Evolutionary conservation across 2,888 invertebrate genomes (phyloP).

Genomic region (Argynnis bischoffii): DNA sequence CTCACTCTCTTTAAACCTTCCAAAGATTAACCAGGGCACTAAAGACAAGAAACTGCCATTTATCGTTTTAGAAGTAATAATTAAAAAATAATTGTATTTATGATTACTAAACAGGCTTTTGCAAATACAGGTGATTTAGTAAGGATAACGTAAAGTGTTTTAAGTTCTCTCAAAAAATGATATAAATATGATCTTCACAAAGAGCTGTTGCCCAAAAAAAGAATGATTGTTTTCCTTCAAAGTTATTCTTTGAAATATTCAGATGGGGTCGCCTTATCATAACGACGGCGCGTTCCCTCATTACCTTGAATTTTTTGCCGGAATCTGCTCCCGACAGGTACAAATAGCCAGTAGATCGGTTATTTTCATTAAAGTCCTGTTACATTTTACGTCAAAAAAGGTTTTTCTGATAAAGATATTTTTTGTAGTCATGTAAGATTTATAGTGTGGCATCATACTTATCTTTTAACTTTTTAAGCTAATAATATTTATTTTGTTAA

Average conservation of each 20-base stretch:
- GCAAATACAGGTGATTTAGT: not conserved
- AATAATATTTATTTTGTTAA: too few species aligned
- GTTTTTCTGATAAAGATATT: not conserved
- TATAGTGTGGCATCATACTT: not conserved
- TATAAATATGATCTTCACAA: not conserved
- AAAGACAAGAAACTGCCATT: too few species aligned
- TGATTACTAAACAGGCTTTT: not conserved
- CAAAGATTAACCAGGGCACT: too few species aligned
- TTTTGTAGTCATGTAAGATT: not conserved
- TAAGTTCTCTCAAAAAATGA: not conserved
- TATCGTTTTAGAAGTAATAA: too few species aligned
- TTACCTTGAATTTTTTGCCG: constrained; percentile 33
- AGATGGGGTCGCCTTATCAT: constrained; percentile 25
- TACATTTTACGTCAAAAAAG: not conserved
- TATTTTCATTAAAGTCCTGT: constrained; percentile 3
- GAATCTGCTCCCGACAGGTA: constrained; percentile 29
- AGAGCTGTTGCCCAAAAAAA: constrained; percentile 9
- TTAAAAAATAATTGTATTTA: too few species aligned
- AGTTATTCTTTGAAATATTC: constrained; percentile 19
- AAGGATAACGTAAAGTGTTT: not conserved
- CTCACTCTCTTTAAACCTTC: too few species aligned
- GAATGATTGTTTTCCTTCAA: constrained; percentile 22
- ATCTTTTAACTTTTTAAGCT: not conserved
- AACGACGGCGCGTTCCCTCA: constrained; percentile 28
- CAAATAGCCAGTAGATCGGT: constrained; percentile 29